phyloP scores from a whole-genome alignment of 1,140 invertebrate species.

The Psilanteris sp. region DNA sequence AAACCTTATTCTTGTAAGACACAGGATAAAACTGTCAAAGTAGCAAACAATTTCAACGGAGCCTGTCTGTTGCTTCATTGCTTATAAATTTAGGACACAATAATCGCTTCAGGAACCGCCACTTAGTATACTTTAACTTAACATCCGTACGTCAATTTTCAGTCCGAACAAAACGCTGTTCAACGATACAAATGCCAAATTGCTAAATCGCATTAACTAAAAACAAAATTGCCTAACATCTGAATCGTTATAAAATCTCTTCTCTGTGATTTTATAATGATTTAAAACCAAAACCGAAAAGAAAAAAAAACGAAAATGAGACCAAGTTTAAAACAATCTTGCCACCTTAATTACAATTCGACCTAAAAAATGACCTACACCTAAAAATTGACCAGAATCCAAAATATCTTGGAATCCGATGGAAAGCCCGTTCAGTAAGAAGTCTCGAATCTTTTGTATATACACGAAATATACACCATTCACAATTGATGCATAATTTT shows the following conservation, averaged over 20 bases:
- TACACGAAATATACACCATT: slow-evolving; percentile 31
- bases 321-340: no score
- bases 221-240: no score
- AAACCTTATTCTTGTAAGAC: slow-evolving; percentile 13
- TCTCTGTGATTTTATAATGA: no score
- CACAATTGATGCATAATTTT: slow-evolving; percentile 7
- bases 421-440: slow-evolving; percentile 45
- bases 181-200: slow-evolving; percentile 7
- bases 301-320: no score
- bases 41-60: slow-evolving; percentile 23
- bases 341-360: slow-evolving; percentile 12
- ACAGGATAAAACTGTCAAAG: no score
- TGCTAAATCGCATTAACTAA: no score
- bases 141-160: slow-evolving; percentile 17
- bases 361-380: slow-evolving; percentile 29
- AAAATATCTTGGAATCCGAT: slow-evolving; percentile 23
- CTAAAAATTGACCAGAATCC: slow-evolving; percentile 44
- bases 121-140: slow-evolving; percentile 9
- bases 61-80: background rate
- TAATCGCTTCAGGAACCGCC: background rate
- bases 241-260: no score
- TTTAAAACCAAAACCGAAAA: no score
- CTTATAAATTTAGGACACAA: background rate
- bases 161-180: slow-evolving; percentile 22
- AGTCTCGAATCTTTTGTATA: slow-evolving; percentile 24